Percentiles rank a stretch among this genome's conserved stretches.
These are phyloP conservation scores for Phengaris arion DNA, from an alignment of 2,888 invertebrate species.

Conservation along the genomic window DNA sequence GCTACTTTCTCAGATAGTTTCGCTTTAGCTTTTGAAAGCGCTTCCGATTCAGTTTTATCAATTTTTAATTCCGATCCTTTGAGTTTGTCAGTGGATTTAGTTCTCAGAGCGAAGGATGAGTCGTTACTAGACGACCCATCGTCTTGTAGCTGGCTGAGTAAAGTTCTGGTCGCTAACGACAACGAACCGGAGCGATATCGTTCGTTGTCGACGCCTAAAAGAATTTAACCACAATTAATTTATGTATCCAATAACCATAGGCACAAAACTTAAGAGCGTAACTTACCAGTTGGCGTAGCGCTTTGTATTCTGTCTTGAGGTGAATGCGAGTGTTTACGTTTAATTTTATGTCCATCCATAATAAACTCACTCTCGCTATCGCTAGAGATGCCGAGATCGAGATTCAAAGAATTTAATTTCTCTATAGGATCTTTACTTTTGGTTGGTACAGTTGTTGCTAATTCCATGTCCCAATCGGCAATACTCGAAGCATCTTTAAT, in stretches of 20 bases:
- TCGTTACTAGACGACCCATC: conserved; percentile 77
- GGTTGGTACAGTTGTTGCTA: conserved; percentile 71
- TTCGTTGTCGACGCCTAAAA: conserved; percentile 69
- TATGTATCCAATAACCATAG: conserved; percentile 17
- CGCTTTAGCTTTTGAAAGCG: conserved; percentile 66
- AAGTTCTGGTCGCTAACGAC: conserved; percentile 67
- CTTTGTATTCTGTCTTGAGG: conserved; percentile 58
- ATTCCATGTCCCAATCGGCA: conserved; percentile 82
- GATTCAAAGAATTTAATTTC: conserved; percentile 68
- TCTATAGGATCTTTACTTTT: conserved; percentile 69
- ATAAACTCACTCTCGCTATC: conserved; percentile 72
- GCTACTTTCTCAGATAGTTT: conserved; percentile 70
- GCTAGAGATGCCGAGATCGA: conserved; percentile 75
- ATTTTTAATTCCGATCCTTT: conserved; percentile 53
- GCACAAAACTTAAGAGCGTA: conserved; percentile 41
- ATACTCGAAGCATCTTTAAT: conserved; percentile 66
- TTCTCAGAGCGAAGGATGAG: conserved; percentile 68
- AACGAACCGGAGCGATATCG: conserved; percentile 64
- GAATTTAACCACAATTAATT: conserved; percentile 32
- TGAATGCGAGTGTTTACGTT: conserved; percentile 50
- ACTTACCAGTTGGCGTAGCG: conserved; percentile 63
- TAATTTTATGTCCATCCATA: conserved; percentile 56
- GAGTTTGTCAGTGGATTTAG: conserved; percentile 51
- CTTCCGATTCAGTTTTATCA: conserved; percentile 63
- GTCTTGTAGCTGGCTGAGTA: conserved; percentile 76